Percentiles rank a stretch among this genome's conserved stretches.
Evolutionary conservation across 2,113 vertebrate genomes (phyloP).

Genomic region (Ivindomyrus marchei): DNA sequence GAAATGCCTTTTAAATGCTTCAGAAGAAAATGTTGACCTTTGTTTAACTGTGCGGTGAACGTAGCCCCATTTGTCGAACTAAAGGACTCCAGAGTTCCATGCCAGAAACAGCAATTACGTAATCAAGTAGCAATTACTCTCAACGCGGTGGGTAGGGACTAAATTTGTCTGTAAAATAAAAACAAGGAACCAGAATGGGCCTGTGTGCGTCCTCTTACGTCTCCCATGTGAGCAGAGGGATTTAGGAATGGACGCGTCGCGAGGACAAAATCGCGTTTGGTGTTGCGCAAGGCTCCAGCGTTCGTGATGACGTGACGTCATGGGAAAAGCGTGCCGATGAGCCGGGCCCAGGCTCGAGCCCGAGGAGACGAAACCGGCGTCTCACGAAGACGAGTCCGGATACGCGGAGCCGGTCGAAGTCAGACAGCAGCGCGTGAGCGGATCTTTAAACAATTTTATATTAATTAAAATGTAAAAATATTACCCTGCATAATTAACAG

Average conservation of each 20-base stretch:
- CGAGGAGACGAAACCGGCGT: not conserved
- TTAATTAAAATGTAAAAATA: conserved; percentile 7
- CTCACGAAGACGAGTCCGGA: not conserved
- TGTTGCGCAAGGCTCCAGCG: not conserved
- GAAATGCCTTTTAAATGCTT: not conserved
- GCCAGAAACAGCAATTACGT: conserved; percentile 4
- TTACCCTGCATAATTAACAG: not conserved
- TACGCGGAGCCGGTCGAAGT: not conserved
- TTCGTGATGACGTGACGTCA: not conserved
- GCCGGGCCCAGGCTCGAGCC: not conserved
- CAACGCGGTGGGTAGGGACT: not conserved
- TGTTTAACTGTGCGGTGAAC: not conserved
- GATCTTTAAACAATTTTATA: not conserved
- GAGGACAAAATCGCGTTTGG: not conserved
- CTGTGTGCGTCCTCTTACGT: not conserved
- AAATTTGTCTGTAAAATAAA: not conserved
- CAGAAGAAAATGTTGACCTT: not conserved
- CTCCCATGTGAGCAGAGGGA: not conserved
- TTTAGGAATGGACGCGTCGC: not conserved
- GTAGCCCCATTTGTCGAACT: not conserved
- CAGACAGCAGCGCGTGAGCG: not conserved
- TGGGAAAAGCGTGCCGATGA: not conserved
- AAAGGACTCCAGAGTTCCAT: not conserved
- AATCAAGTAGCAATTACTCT: not conserved
- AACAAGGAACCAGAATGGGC: not conserved